Conservation (phyloP, 2,888 invertebrate genomes). For the Crossocerus cetratus region DNA sequence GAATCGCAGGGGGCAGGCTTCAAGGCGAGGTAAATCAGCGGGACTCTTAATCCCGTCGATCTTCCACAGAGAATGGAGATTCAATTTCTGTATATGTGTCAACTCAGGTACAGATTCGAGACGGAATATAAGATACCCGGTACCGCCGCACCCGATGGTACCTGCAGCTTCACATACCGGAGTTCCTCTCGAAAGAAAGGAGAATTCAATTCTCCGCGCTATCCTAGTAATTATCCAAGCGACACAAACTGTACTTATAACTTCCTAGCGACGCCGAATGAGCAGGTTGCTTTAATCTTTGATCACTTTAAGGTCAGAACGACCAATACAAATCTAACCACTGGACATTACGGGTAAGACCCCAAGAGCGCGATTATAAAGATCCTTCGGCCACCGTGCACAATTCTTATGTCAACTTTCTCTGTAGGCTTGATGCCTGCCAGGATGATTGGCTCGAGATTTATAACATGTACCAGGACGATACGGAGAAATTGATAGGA, state of each 20-base stretch:
- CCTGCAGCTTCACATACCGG: conserved; percentile 93
- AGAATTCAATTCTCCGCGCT: conserved; percentile 96
- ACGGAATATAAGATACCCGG: conserved; percentile 96
- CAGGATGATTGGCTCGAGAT: conserved; percentile 97
- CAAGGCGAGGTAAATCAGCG: conserved; percentile 80
- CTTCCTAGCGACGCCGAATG: conserved; percentile 90
- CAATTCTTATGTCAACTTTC: neutral
- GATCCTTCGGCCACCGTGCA: neutral
- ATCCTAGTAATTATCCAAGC: conserved; percentile 97
- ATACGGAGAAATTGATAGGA: conserved; percentile 90
- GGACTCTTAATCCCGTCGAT: too few relatives aligned
- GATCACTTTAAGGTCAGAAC: conserved; percentile 94
- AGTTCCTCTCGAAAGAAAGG: conserved; percentile 92
- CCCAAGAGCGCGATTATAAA: neutral
- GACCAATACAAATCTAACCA: conserved; percentile 87
- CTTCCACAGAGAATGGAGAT: too few relatives aligned
- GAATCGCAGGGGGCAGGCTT: conserved; percentile 94
- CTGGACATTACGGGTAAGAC: conserved; percentile 85
- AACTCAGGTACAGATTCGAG: conserved; percentile 77
- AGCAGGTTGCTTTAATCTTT: conserved; percentile 93
- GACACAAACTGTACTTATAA: conserved; percentile 96
- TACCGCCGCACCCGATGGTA: conserved; percentile 93
- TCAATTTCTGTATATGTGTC: too few relatives aligned
- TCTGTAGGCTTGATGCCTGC: conserved; percentile 84
- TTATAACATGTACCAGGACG: conserved; percentile 91